These are phyloP conservation scores for Calcarius lapponicus DNA, from an alignment of 2,797 vertebrate species.

Conservation along the genomic window DNA sequence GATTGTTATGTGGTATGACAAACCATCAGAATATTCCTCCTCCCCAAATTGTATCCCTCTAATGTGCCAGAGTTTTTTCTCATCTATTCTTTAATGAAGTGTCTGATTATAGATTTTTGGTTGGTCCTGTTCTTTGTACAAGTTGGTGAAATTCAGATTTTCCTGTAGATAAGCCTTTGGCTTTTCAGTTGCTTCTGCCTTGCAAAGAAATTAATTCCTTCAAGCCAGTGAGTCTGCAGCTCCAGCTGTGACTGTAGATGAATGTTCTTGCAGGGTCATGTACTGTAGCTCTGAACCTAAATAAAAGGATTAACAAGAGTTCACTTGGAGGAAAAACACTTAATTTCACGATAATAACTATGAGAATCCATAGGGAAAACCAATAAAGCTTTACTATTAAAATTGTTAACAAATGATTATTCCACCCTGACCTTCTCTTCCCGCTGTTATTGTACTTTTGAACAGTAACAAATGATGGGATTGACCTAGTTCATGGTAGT, in stretches of 20 bases:
- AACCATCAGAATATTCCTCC: neutral
- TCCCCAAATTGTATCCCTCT: neutral
- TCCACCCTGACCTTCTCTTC: neutral
- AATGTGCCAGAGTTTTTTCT: neutral
- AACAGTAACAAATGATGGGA: conserved; percentile 2
- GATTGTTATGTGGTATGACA: neutral
- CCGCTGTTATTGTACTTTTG: neutral
- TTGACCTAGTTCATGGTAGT: conserved; percentile 31
- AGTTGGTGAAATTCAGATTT: neutral
- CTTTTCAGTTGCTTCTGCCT: neutral
- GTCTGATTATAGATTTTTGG: neutral
- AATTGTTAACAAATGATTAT: conserved; percentile 56
- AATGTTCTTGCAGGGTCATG: conserved; percentile 35
- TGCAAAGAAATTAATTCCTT: conserved; percentile 41
- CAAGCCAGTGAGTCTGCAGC: neutral
- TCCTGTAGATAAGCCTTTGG: conserved; percentile 2
- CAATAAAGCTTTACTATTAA: conserved; percentile 46
- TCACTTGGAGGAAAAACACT: conserved; percentile 25
- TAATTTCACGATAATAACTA: conserved; percentile 48
- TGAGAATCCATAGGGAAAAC: conserved; percentile 31
- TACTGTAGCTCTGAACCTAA: conserved; percentile 42
- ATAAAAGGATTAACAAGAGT: conserved; percentile 36
- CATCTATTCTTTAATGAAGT: neutral
- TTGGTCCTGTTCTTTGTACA: neutral
- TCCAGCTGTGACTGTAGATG: conserved; percentile 17